Conservation (phyloP, 2,113 vertebrate genomes). For the Neomonachus schauinslandi region DNA sequence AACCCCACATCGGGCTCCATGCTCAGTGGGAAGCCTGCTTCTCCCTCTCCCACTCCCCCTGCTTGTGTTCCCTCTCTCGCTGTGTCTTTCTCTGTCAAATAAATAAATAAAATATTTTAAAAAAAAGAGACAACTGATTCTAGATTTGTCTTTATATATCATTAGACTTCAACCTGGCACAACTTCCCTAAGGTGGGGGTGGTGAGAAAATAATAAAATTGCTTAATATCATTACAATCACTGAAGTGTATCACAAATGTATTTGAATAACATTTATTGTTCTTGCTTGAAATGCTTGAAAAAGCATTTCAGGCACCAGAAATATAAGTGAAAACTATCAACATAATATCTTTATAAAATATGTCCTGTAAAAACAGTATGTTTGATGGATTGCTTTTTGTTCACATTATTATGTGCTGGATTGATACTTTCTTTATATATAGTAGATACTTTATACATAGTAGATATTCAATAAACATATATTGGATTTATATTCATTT, state of each 20-base stretch:
- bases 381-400: neutral
- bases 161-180: neutral
- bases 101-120: no score
- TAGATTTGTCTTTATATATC: neutral
- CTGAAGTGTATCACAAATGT: neutral
- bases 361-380: neutral
- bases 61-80: no score
- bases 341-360: conserved; percentile 1
- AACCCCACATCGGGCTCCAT: no score
- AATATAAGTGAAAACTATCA: neutral
- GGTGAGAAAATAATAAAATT: neutral
- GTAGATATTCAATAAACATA: neutral
- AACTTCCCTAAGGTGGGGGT: neutral
- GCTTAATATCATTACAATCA: neutral
- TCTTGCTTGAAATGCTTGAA: neutral
- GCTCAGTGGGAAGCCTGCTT: no score
- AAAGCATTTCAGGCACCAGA: neutral
- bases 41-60: no score
- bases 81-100: no score
- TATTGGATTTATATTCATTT: neutral
- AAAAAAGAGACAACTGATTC: neutral
- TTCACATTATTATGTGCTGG: neutral
- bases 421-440: neutral
- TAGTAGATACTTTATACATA: neutral
- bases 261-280: neutral